Conservation (phyloP, 2,113 vertebrate genomes). For the Procavia capensis region DNA sequence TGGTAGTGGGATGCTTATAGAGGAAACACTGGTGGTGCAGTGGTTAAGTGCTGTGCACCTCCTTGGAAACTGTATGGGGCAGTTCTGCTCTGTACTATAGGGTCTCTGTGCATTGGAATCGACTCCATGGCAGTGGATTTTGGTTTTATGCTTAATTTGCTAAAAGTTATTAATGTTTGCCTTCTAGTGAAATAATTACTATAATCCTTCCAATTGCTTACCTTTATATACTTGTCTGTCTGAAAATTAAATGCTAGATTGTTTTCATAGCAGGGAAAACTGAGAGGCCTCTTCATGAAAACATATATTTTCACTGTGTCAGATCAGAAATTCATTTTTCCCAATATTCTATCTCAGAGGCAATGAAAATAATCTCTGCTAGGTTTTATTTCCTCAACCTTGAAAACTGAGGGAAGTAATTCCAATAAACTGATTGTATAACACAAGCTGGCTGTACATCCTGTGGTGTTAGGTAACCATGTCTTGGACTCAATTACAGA, state of each 20-base stretch:
- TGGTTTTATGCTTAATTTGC: neutral
- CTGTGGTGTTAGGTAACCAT: neutral
- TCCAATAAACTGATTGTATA: neutral
- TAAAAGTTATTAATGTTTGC: neutral
- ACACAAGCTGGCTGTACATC: neutral
- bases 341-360: neutral
- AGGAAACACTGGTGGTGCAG: no score
- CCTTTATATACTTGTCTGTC: neutral
- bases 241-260: slow-evolving; percentile 18
- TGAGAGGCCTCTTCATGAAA: neutral
- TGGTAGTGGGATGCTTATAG: no score
- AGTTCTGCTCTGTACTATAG: no score
- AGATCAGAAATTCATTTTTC: neutral
- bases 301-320: neutral
- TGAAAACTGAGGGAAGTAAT: neutral
- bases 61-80: no score
- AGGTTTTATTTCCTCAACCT: neutral
- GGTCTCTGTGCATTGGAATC: no score
- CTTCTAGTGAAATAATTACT: slow-evolving; percentile 15
- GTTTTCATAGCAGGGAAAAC: slow-evolving; percentile 17
- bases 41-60: no score
- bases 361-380: slow-evolving; percentile 20
- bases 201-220: slow-evolving; percentile 4
- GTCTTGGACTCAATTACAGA: neutral
- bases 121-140: no score